These are phyloP conservation scores for Pheucticus melanocephalus DNA, from an alignment of 2,113 vertebrate species.

Conservation along the genomic window DNA sequence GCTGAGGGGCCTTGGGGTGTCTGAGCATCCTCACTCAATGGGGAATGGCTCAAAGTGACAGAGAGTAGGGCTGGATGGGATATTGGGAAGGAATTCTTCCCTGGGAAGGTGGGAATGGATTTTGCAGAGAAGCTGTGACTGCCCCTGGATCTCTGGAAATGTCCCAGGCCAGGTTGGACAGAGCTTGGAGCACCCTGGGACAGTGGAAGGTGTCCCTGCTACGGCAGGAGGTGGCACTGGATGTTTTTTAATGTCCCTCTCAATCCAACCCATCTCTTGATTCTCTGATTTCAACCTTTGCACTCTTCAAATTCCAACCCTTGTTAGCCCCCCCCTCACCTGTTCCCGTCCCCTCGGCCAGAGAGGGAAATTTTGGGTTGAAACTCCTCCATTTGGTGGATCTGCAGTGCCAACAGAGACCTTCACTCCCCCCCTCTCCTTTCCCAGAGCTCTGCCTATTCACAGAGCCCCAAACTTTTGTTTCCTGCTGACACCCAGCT, in stretches of 20 bases:
- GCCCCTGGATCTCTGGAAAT: neutral
- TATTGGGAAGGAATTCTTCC: neutral
- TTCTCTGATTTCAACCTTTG: neutral
- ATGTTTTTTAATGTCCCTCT: neutral
- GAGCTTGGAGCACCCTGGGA: neutral
- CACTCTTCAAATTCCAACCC: neutral
- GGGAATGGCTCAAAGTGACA: neutral
- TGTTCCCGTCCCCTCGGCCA: neutral
- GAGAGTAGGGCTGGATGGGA: neutral
- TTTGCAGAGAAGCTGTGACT: neutral
- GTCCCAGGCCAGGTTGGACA: accelerated
- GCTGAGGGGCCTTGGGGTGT: neutral
- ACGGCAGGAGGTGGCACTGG: neutral
- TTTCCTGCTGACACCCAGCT: slow-evolving; percentile 28
- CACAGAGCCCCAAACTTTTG: neutral
- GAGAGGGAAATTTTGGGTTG: neutral
- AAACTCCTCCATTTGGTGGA: neutral
- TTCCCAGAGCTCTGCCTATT: neutral
- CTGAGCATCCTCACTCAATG: neutral
- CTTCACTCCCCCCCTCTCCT: neutral
- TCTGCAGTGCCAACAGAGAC: neutral
- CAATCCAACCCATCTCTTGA: neutral
- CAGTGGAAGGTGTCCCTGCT: neutral
- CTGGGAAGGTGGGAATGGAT: neutral
- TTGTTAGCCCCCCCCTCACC: neutral